phyloP scores from a whole-genome alignment of 2,888 invertebrate genomes.

The Zygothrica quintamaculata region DNA sequence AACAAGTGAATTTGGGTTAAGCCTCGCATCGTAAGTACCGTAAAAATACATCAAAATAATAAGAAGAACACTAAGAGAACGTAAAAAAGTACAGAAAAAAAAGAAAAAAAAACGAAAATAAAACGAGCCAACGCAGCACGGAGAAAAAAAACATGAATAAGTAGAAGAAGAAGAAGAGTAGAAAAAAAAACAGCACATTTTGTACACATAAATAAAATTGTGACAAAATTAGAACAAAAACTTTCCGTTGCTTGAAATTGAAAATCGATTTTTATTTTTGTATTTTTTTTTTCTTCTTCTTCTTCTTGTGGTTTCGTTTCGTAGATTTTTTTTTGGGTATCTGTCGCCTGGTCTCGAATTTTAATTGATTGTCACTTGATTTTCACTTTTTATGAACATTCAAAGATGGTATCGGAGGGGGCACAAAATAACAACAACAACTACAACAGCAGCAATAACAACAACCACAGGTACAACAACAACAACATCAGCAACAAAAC shows the following conservation, averaged over 20 bases:
- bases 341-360: constrained; percentile 70
- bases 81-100: background rate
- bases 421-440: constrained; percentile 20
- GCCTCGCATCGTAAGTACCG: constrained; percentile 69
- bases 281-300: constrained; percentile 9
- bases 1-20: constrained; percentile 81
- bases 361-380: constrained; percentile 80
- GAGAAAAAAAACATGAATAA: constrained; percentile 18
- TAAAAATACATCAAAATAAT: constrained; percentile 41
- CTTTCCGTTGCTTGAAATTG: constrained; percentile 56
- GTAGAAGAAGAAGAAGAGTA: constrained; percentile 16
- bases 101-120: constrained; percentile 51
- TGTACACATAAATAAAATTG: constrained; percentile 40
- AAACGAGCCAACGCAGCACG: constrained; percentile 57
- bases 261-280: constrained; percentile 71
- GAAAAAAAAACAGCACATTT: constrained; percentile 5
- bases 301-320: constrained; percentile 23
- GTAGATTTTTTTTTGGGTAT: constrained; percentile 14
- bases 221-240: constrained; percentile 74
- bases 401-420: constrained; percentile 46
- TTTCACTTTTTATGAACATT: constrained; percentile 75
- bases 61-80: background rate
- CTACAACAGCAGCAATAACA: constrained; percentile 37
- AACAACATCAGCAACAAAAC: constrained; percentile 36
- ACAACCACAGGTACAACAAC: constrained; percentile 36